These are phyloP conservation scores for Fringilla coelebs DNA, from an alignment of 2,797 vertebrate species.

Conservation along the genomic window DNA sequence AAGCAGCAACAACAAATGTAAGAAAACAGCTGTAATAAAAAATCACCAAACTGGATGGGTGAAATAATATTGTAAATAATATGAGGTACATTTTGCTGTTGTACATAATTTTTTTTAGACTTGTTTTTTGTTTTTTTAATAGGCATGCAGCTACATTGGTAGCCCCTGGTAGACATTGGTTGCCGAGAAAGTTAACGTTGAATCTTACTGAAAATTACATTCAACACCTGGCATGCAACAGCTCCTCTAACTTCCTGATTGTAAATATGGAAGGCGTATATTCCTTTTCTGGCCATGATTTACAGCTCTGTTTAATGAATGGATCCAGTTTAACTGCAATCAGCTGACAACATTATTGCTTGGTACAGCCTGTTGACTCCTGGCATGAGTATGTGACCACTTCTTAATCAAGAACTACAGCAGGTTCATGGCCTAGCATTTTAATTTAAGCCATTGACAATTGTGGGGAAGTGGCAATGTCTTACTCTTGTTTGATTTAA, in stretches of 20 bases:
- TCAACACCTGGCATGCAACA: not conserved
- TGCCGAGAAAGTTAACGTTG: not conserved
- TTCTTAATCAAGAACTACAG: constrained; percentile 10
- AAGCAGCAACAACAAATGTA: not conserved
- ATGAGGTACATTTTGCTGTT: not conserved
- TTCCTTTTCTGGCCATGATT: constrained; percentile 30
- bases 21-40: not conserved
- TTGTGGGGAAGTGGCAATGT: not conserved
- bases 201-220: not conserved
- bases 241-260: not conserved
- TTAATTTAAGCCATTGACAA: constrained; percentile 30
- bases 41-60: not conserved
- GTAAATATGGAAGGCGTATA: not conserved
- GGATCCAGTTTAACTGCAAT: constrained; percentile 25
- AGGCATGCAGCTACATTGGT: not conserved
- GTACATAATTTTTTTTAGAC: not conserved
- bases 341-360: constrained; percentile 36
- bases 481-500: constrained; percentile 15
- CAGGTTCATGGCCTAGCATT: constrained; percentile 12
- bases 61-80: not conserved
- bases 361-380: not conserved
- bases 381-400: not conserved
- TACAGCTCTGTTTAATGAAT: constrained; percentile 27
- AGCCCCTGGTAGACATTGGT: not conserved
- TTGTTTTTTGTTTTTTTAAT: not conserved